These are phyloP conservation scores for Athripsodes cinereus DNA, from an alignment of 2,888 invertebrate species.

Conservation along the genomic window DNA sequence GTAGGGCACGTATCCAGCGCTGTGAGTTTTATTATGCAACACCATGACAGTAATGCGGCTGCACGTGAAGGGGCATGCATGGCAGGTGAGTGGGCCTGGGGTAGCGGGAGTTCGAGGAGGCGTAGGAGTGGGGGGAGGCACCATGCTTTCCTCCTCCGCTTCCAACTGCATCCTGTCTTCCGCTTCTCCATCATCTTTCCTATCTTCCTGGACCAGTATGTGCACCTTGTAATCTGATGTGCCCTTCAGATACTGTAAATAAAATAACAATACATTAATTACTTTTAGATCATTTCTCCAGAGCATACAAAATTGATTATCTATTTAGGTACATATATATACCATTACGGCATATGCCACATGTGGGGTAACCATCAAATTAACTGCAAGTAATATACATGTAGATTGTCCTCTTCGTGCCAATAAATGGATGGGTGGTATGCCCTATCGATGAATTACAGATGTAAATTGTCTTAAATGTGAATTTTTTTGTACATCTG, in stretches of 20 bases:
- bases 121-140: not conserved
- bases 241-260: constrained; percentile 39
- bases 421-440: no score
- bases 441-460: no score
- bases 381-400: no score
- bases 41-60: constrained; percentile 67
- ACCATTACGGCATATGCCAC: no score
- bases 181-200: constrained; percentile 10
- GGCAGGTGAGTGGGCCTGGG: constrained; percentile 51
- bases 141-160: constrained; percentile 6
- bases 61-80: constrained; percentile 59
- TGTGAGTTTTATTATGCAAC: constrained; percentile 66
- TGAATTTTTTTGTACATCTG: no score
- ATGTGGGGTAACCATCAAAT: no score
- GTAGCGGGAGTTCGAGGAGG: constrained; percentile 27
- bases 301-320: no score
- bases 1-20: constrained; percentile 46
- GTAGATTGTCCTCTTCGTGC: no score
- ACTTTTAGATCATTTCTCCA: no score
- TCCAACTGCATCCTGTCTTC: constrained; percentile 24
- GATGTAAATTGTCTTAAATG: no score
- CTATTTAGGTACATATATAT: no score
- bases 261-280: constrained; percentile 5
- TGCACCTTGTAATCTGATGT: constrained; percentile 57
- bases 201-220: constrained; percentile 50